Base-by-base conservation (phyloP, 2,113 vertebrate species). In the Oenanthe melanoleuca region DNA sequence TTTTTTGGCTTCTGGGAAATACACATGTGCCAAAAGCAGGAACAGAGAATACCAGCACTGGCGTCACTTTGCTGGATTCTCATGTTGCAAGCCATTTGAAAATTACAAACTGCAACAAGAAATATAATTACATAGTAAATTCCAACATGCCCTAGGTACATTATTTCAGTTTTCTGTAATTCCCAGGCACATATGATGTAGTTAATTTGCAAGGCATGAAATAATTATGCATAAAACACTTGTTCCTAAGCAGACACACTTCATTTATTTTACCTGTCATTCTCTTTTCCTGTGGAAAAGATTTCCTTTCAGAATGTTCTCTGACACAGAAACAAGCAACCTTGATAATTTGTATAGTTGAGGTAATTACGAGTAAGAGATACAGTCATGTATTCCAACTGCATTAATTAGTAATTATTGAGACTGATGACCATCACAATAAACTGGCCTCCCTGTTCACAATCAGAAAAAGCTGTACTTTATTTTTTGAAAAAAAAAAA, bases 221-320 rank as follows among this genome's bases (percentile, higher is more conserved):
- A 95, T 75, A 95, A 87, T 87, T 95, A 89, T 47, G 59, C 70
- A 73, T 75, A 91, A 96, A 94, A 95, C 69, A 95, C 70, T 92
- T 84, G 55, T 47, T 95, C 50, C 63, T 89, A 85, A 89, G 66
- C 89, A 92, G 70, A 91, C 19, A 79, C 49, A 80, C 74, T 92
- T 96, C n/a, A 93, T 79, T 95, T 91, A 72, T 74, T 96, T 94
- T 42, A 89, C 63, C 71, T 86, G 81, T 82, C 93, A 85, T 80
- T 95, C 50, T 85, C 33, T 73, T 89, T 71, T 88, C 86, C 49
- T 29, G 10, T 24, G 34, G 59, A 93, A 80, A 77, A 86, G 9
- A 55, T 44, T 90, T 92, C 50, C 29, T 90, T 92, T 93, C 78
- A 88, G 66, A 91, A 82, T 72, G 29, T 63, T 80, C 88, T 80